Conservation (phyloP, 2,888 invertebrate genomes). For the Xestoiulus laeticollis region DNA sequence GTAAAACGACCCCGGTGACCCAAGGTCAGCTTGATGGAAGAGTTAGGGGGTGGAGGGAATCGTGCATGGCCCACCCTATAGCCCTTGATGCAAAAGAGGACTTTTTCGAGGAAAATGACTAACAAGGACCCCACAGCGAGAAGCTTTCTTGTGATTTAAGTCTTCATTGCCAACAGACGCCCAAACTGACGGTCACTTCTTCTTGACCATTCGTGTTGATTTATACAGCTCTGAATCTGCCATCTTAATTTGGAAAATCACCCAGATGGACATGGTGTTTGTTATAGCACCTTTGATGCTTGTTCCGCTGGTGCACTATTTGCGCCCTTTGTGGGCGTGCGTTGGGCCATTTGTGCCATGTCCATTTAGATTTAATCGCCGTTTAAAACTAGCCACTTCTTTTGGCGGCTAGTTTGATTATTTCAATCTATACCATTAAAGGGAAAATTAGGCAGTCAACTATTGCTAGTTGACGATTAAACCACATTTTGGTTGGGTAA, state of each 20-base stretch:
- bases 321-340: background rate
- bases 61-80: background rate
- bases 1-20: slow-evolving; percentile 46
- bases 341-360: background rate
- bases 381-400: background rate
- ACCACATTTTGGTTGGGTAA: too few species aligned
- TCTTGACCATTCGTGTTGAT: background rate
- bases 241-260: background rate
- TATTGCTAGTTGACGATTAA: too few species aligned
- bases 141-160: slow-evolving; percentile 7
- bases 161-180: slow-evolving; percentile 17
- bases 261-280: slow-evolving; percentile 21
- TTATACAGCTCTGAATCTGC: background rate
- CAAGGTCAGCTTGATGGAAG: slow-evolving; percentile 30
- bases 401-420: background rate
- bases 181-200: background rate
- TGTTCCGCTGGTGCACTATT: background rate
- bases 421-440: too few species aligned
- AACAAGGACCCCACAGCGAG: slow-evolving; percentile 33
- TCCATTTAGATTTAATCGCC: background rate
- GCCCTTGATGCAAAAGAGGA: slow-evolving; percentile 2
- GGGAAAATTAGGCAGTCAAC: too few species aligned
- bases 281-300: background rate
- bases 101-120: slow-evolving; percentile 15
- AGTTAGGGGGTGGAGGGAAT: background rate